Conservation (phyloP, 1,140 invertebrate species). For the Acyrthosiphon pisum region DNA sequence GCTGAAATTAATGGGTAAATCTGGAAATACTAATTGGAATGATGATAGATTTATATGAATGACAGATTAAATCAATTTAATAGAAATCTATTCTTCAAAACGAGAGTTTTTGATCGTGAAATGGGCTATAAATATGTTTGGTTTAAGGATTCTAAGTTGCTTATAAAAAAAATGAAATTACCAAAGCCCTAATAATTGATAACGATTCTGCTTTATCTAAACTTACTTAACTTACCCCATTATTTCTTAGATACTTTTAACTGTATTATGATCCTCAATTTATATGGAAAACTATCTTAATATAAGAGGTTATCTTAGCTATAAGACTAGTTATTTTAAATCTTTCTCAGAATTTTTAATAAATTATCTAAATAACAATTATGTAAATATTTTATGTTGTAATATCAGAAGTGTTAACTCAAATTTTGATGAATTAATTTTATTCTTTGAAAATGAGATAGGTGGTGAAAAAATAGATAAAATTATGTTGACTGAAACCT, state of each 20-base stretch:
- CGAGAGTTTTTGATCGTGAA: background rate
- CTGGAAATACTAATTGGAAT: background rate
- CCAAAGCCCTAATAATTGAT: background rate
- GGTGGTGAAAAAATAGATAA: background rate
- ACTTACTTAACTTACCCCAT: background rate
- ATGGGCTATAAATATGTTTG: background rate
- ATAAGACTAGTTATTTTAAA: conserved; percentile 23
- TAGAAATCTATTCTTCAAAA: conserved; percentile 6
- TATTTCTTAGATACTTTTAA: background rate
- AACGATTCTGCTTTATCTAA: background rate
- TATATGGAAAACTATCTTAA: background rate
- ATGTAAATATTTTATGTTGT: background rate
- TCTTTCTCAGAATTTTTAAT: background rate
- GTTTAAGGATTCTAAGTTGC: background rate
- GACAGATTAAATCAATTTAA: background rate
- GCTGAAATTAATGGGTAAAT: background rate
- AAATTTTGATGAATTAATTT: background rate
- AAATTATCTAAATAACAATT: background rate
- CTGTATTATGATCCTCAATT: background rate
- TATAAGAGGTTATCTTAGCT: background rate
- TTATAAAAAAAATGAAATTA: background rate
- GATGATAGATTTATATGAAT: conserved; percentile 25
- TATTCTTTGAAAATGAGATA: conserved; percentile 21
- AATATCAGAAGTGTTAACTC: background rate
- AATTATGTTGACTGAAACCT: background rate